Evolutionary conservation across 2,797 vertebrate species (phyloP), one percentile per base, ranked within the genome.

Genomic region (Petrocephalus sullivani): DNA sequence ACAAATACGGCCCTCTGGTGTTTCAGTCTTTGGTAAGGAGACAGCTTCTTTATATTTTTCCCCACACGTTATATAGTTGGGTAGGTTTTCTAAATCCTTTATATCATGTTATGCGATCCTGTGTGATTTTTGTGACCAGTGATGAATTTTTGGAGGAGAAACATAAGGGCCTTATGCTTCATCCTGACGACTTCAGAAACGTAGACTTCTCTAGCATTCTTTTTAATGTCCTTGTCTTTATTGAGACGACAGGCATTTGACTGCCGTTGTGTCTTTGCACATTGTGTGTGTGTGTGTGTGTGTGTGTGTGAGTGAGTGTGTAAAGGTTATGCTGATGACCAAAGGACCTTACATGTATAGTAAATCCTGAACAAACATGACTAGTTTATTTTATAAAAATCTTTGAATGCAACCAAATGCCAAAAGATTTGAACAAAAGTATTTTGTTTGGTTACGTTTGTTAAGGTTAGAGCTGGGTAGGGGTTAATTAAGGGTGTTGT

Each of bases 1-100:
- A 99, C 92, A 99, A 99, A 94, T 99, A 99, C 0, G 98, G 98
- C 49, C 96, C 98, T 1, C 92, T 99, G 92, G 98, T 99, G 92
- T 99, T 99, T 94, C 98, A 99, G 94, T 99, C 98, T 90, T 93
- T 99, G 97, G 98, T 99, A 96, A 96, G 97, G 91, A 56, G 33
- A 5, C 28, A 7, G 21, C 21, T 37, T 57, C 21, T 2, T 57
- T 51, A 84, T 49, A 21, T 51, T 57, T 56, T 56, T 8, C 67
- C 67, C 5, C 61, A 33, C 28, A 33, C 61, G 3, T 67, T 67
- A 67, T 12, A 67, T 33, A 67, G 10, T 3, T 9, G 3, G 21
- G 28, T 57, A 5, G 51, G 21, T 57, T 85, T 57, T 28, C 23
- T 7, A 57, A 37, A 57, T 54, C 9, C 53, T 37, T 75, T 41